Conservation (phyloP, 2,797 vertebrate genomes). For the Numenius phaeopus region DNA sequence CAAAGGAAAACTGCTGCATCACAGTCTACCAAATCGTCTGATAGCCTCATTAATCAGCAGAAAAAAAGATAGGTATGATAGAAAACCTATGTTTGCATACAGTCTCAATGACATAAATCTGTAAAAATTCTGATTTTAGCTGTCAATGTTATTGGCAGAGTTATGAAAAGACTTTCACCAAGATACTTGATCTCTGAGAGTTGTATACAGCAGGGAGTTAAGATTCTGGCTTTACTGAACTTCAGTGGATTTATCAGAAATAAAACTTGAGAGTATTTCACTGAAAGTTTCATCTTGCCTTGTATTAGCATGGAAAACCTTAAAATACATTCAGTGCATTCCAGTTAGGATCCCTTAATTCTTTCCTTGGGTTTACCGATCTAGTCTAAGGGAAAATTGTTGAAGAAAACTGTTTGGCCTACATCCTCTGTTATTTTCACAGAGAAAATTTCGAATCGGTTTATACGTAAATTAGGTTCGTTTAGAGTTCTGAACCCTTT, state of each 20-base stretch:
- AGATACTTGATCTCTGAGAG: neutral
- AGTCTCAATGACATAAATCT: neutral
- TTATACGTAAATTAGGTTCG: constrained; percentile 44
- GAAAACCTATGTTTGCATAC: neutral
- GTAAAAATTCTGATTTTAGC: neutral
- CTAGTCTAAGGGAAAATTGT: neutral
- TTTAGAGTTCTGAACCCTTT: neutral
- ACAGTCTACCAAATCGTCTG: neutral
- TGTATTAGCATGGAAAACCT: neutral
- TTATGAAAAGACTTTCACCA: neutral
- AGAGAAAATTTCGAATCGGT: constrained; percentile 6
- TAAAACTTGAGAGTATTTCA: neutral
- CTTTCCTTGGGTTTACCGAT: neutral
- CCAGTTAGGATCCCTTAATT: neutral
- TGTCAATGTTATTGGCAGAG: neutral
- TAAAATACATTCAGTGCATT: neutral
- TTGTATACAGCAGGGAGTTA: neutral
- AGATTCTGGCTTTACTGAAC: neutral
- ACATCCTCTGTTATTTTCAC: constrained; percentile 28
- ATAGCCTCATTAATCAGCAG: neutral
- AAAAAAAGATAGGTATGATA: neutral
- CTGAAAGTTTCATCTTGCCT: neutral
- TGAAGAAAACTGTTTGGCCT: constrained; percentile 55
- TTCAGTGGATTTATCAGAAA: neutral
- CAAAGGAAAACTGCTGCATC: neutral